Conservation (phyloP, 2,888 invertebrate species). For the Melinaea marsaeus region DNA sequence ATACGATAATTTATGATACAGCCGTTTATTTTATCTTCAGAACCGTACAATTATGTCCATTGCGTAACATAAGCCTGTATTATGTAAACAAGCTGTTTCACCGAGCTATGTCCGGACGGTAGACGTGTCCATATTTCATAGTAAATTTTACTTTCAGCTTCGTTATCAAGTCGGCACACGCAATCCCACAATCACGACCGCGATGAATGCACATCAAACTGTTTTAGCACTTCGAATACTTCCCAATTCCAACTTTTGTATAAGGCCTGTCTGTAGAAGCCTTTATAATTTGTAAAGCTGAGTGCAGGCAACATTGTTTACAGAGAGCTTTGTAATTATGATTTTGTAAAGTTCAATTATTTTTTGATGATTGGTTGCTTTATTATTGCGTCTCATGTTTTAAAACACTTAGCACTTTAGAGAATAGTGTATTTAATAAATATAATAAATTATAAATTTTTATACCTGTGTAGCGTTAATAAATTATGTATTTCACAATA, state of each 20-base stretch:
- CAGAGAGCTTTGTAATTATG: too few relatives aligned
- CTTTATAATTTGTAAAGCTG: constrained; percentile 33
- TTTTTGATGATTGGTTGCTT: too few relatives aligned
- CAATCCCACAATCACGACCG: constrained; percentile 62
- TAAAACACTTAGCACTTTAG: too few relatives aligned
- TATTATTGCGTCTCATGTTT: too few relatives aligned
- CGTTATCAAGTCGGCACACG: constrained; percentile 66
- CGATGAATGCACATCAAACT: constrained; percentile 64
- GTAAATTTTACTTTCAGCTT: constrained; percentile 55
- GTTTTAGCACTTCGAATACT: constrained; percentile 62
- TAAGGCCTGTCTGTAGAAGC: constrained; percentile 41
- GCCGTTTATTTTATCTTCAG: background rate
- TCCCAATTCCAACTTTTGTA: constrained; percentile 44
- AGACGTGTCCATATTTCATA: constrained; percentile 45
- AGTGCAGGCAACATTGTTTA: background rate
- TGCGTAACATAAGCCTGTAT: background rate
- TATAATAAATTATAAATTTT: too few relatives aligned
- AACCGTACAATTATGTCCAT: background rate
- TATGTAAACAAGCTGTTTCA: background rate
- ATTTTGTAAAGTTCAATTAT: too few relatives aligned
- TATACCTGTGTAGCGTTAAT: too few relatives aligned
- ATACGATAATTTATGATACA: too few relatives aligned
- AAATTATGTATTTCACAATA: too few relatives aligned
- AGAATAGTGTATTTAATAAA: too few relatives aligned
- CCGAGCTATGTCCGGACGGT: background rate